Percentiles rank a stretch among this genome's conserved stretches.
These are phyloP conservation scores for Suncus etruscus DNA, from an alignment of 2,113 vertebrate genomes.

Conservation along the genomic window DNA sequence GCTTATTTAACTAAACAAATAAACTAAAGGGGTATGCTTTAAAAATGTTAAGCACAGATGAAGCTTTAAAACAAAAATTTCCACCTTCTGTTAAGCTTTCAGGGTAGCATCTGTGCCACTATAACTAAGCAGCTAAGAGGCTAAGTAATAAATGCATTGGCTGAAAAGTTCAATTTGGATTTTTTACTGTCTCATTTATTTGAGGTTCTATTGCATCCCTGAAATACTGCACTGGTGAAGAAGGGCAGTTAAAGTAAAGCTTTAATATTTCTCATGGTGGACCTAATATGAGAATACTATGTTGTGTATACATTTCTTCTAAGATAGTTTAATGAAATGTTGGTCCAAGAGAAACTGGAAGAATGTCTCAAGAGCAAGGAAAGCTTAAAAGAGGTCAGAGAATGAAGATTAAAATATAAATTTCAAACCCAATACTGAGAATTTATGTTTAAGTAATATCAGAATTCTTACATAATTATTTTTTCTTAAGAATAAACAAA, in stretches of 20 bases:
- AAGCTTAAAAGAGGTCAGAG: not conserved
- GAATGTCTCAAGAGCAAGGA: not conserved
- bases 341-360: not conserved
- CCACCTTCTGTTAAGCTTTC: slow-evolving; percentile 61
- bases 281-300: not conserved
- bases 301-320: not conserved
- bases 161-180: slow-evolving; percentile 16
- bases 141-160: slow-evolving; percentile 45
- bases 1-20: slow-evolving; percentile 45
- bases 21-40: not conserved
- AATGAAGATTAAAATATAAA: not conserved
- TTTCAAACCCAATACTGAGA: not conserved
- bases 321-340: not conserved
- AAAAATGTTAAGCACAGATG: slow-evolving; percentile 25
- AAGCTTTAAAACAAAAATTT: slow-evolving; percentile 67
- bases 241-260: not conserved
- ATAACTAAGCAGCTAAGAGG: slow-evolving; percentile 63
- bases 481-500: not conserved
- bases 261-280: not conserved
- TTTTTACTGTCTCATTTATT: not conserved
- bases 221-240: not conserved
- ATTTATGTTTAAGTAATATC: not conserved
- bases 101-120: slow-evolving; percentile 60
- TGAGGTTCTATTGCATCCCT: no score
- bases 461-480: not conserved